Conservation (phyloP, 2,797 vertebrate genomes). For the Labeo calbasu region DNA sequence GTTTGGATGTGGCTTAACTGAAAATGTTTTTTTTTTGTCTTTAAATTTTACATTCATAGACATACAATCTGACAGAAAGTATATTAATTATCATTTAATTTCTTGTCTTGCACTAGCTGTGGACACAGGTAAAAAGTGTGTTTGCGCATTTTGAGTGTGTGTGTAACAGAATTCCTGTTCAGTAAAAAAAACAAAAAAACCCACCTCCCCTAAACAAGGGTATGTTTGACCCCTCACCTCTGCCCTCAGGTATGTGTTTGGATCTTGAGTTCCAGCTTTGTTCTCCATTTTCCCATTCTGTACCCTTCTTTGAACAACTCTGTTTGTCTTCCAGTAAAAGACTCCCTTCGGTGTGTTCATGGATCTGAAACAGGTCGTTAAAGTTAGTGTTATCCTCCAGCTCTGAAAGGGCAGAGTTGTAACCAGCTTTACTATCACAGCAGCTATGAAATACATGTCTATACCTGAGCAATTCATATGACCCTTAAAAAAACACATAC, state of each 20-base stretch:
- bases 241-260: conserved; percentile 34
- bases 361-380: conserved; percentile 28
- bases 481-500: neutral
- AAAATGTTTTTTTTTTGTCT: neutral
- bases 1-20: neutral
- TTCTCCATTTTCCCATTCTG: conserved; percentile 7
- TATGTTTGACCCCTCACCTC: conserved; percentile 41
- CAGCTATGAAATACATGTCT: conserved; percentile 2
- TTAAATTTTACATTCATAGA: neutral
- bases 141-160: neutral
- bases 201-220: conserved; percentile 24
- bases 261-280: conserved; percentile 21
- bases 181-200: neutral
- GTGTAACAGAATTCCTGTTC: conserved; percentile 14
- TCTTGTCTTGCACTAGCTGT: neutral
- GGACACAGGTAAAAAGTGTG: neutral
- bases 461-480: neutral
- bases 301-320: conserved; percentile 3
- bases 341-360: conserved; percentile 16
- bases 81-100: neutral
- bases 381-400: neutral
- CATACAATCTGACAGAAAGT: neutral
- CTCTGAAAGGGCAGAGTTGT: conserved; percentile 1
- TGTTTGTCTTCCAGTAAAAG: conserved; percentile 35
- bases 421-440: neutral